Evolutionary conservation across 2,797 vertebrate genomes (phyloP).

Genomic region (Sternarchorhynchus goeldii): DNA sequence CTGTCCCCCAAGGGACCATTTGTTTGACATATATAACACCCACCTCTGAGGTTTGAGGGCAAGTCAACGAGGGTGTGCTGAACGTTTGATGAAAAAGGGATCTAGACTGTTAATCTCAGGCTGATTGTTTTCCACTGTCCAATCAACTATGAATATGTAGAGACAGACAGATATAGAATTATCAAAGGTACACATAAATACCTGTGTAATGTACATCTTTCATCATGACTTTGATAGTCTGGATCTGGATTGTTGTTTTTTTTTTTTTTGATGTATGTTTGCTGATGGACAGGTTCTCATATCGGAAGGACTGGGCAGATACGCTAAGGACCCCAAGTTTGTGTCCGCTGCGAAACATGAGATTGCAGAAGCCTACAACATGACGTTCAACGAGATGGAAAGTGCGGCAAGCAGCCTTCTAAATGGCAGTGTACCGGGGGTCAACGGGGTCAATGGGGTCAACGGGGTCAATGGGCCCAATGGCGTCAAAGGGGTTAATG

Average conservation of each 20-base stretch:
- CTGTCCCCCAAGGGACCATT: too few species aligned
- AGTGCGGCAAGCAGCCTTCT: constrained; percentile 96
- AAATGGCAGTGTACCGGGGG: constrained; percentile 80
- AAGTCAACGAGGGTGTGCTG: too few species aligned
- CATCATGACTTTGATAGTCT: background rate
- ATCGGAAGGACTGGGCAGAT: constrained; percentile 96
- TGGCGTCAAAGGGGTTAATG: constrained; percentile 77
- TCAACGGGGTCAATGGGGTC: constrained; percentile 79
- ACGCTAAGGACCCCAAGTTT: constrained; percentile 96
- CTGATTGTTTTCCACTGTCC: too few species aligned
- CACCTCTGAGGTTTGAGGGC: too few species aligned
- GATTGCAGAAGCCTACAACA: constrained; percentile 96
- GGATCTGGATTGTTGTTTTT: background rate
- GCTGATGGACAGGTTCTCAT: constrained; percentile 87
- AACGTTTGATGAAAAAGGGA: too few species aligned
- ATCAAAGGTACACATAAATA: too few species aligned
- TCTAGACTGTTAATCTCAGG: too few species aligned
- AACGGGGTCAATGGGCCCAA: constrained; percentile 45
- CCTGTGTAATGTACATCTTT: too few species aligned
- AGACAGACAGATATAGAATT: too few species aligned
- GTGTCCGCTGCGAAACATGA: constrained; percentile 97
- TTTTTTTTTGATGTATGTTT: background rate
- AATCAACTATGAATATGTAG: too few species aligned
- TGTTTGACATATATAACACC: too few species aligned
- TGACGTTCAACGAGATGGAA: constrained; percentile 99